A percentile compares a stretch with the other conserved stretches of the same genome.
phyloP scores from a whole-genome alignment of 2,888 invertebrate species.

The Harmothoe impar region DNA sequence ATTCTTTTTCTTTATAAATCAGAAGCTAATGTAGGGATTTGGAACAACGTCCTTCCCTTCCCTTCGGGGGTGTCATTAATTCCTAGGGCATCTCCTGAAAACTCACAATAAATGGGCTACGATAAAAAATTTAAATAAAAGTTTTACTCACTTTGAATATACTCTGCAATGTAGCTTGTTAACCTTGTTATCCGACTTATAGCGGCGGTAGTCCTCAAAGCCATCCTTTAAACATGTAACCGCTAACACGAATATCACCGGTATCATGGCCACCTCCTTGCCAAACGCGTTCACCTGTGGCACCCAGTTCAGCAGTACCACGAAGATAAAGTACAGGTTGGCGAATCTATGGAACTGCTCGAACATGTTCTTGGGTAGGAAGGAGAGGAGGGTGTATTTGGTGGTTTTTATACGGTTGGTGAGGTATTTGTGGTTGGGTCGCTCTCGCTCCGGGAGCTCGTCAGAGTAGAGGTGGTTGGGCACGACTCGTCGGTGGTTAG shows the following conservation, averaged over 20 bases:
- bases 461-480: slow-evolving; percentile 65
- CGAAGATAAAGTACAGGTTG: slow-evolving; percentile 98
- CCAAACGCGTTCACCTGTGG: slow-evolving; percentile 94
- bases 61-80: no score
- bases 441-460: slow-evolving; percentile 38
- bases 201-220: slow-evolving; percentile 95
- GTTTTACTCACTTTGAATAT: slow-evolving; percentile 91
- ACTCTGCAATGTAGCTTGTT: slow-evolving; percentile 96
- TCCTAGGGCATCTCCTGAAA: no score
- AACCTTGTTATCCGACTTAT: slow-evolving; percentile 95
- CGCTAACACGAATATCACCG: slow-evolving; percentile 95
- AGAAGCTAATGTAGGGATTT: no score
- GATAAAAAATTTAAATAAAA: neutral
- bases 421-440: slow-evolving; percentile 62
- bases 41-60: no score
- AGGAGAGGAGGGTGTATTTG: slow-evolving; percentile 94
- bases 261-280: slow-evolving; percentile 97
- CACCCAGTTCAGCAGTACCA: slow-evolving; percentile 97
- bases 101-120: no score
- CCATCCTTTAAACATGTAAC: slow-evolving; percentile 97
- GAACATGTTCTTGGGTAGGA: slow-evolving; percentile 96
- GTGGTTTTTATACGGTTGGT: slow-evolving; percentile 78
- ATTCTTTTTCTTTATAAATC: no score
- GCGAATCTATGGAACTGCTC: slow-evolving; percentile 99
- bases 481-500: slow-evolving; percentile 41